These are phyloP conservation scores for Diloba caeruleocephala DNA, from an alignment of 2,888 invertebrate genomes.

Conservation along the genomic window DNA sequence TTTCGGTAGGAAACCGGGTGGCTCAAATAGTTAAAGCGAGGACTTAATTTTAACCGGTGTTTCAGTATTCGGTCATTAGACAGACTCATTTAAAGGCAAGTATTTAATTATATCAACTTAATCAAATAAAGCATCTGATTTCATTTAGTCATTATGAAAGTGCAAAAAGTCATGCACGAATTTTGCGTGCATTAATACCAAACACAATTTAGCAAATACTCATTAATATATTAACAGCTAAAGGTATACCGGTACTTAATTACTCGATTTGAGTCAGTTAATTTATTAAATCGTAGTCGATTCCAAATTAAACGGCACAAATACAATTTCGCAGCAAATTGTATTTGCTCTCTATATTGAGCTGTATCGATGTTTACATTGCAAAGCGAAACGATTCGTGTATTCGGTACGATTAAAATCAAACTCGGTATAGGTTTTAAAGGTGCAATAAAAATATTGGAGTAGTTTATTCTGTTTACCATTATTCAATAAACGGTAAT, in stretches of 20 bases:
- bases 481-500: too few species aligned
- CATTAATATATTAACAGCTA: slow-evolving; percentile 55
- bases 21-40: too few species aligned
- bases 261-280: slow-evolving; percentile 73
- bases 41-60: too few species aligned
- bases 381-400: slow-evolving; percentile 16
- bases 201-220: slow-evolving; percentile 39
- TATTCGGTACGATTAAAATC: slow-evolving; percentile 20
- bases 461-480: not conserved
- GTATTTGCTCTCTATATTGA: slow-evolving; percentile 71
- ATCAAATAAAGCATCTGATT: too few species aligned
- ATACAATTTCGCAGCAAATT: slow-evolving; percentile 75
- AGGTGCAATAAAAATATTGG: slow-evolving; percentile 14
- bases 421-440: slow-evolving; percentile 1
- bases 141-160: too few species aligned
- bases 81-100: too few species aligned
- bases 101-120: too few species aligned
- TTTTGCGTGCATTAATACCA: slow-evolving; percentile 12
- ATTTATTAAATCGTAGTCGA: slow-evolving; percentile 73
- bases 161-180: slow-evolving; percentile 6
- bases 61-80: too few species aligned
- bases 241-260: slow-evolving; percentile 63
- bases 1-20: too few species aligned
- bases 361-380: slow-evolving; percentile 47
- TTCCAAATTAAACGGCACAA: slow-evolving; percentile 75